Base-by-base conservation (phyloP, 2,113 vertebrate species). In the Pipra filicauda region DNA sequence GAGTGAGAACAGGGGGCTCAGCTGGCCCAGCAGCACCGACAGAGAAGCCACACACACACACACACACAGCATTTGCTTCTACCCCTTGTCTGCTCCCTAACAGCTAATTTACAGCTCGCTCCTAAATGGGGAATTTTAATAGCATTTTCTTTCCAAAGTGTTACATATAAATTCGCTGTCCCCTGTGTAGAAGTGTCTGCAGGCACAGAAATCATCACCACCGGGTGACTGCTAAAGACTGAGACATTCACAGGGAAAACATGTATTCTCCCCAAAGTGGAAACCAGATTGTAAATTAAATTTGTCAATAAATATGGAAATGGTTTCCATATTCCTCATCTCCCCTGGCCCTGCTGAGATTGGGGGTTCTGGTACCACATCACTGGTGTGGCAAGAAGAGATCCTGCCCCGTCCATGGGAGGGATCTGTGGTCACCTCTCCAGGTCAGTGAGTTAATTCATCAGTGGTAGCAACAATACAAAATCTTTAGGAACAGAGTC, bases 301-400 rank as follows among this genome's bases (percentile, higher is more conserved):
- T 96, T 91, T 96, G 92, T 96, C 95, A 94, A 84, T 97, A 97
- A 96, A 96, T 86, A 96, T 94, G 95, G 96, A 96, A 97, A 97
- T 93, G 49, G 51, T 48, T 93, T 85, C 84, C 11, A 12, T 79
- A 74, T 94, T 35, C 44, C 70, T 79, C 44, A 33, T 55, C 57
- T 39, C 19, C 37, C 51, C 64, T 35, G 33, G 54, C 5, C 1
- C 58, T 73, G 81, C 66, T 61, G 74, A 49, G 78, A 79, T 62
- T 46, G 85, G 73, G 52, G 82, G 22, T 81, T 73, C 39, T 16
- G 11, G 67, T 18, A 19, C 61, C 8, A 1, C 41, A 24, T 54
- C 67, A 24, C 23, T 20, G 21, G 57, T 35, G 52, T 62, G 83
- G 70, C n/a, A 52, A 22, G 61, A 52, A 22, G 61, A 92, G 80